Percentiles rank a stretch among this genome's conserved stretches.
Conservation (phyloP, 2,797 vertebrate species). For the Synaphobranchus kaupii region DNA sequence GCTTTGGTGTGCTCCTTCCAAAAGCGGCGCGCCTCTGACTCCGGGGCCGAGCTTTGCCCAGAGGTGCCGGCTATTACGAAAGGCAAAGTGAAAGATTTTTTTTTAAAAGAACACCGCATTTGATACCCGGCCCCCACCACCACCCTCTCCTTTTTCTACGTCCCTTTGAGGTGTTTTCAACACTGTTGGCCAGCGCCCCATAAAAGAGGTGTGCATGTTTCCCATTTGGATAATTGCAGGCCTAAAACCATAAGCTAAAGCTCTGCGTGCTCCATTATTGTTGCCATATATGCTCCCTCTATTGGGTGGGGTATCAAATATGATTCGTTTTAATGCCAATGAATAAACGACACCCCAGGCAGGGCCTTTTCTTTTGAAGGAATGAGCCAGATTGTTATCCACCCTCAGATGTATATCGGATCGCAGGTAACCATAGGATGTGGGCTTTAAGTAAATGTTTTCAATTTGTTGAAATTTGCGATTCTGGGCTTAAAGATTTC, state of each 20-base stretch:
- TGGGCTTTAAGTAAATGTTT: conserved; percentile 40
- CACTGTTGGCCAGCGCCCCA: conserved; percentile 21
- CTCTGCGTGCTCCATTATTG: conserved; percentile 40
- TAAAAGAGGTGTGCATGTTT: conserved; percentile 45
- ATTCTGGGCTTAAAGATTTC: neutral
- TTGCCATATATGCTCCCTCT: conserved; percentile 54
- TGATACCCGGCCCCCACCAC: neutral
- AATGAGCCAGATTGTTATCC: conserved; percentile 58
- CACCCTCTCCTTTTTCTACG: conserved; percentile 12
- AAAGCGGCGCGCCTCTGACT: neutral
- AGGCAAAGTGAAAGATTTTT: conserved; percentile 18
- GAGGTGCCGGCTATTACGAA: neutral
- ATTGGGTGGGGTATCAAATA: conserved; percentile 64
- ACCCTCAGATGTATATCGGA: conserved; percentile 47
- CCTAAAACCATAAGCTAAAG: conserved; percentile 42
- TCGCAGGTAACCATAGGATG: conserved; percentile 36
- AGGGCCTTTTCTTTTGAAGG: conserved; percentile 60
- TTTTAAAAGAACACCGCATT: neutral
- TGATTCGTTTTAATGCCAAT: conserved; percentile 54
- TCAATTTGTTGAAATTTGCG: neutral
- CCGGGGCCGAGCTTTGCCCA: neutral
- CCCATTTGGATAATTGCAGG: conserved; percentile 45
- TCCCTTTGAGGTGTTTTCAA: conserved; percentile 33
- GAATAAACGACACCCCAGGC: conserved; percentile 60
- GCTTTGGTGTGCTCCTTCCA: neutral